Evolutionary conservation across 1,140 invertebrate species (phyloP).

Genomic region (Battus philenor): DNA sequence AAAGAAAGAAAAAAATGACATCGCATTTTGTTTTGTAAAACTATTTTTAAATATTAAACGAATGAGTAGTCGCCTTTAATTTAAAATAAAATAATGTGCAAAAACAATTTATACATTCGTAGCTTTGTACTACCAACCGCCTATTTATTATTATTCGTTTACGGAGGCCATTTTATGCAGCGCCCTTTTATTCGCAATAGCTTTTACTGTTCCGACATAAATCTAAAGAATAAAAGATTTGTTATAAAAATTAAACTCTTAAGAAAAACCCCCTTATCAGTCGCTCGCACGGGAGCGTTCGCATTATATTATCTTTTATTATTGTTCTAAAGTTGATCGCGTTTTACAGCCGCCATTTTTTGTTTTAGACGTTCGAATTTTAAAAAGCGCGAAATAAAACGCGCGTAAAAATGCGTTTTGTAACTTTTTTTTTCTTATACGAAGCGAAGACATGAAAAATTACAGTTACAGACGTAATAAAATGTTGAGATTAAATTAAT

Average conservation of each 20-base stretch:
- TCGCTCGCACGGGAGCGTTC: constrained; percentile 32
- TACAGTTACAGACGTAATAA: constrained; percentile 28
- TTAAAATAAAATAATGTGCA: too few species aligned
- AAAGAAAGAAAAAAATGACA: too few species aligned
- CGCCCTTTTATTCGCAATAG: constrained; percentile 39
- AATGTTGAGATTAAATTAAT: constrained; percentile 17
- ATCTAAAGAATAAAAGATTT: constrained; percentile 52
- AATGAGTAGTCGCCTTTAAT: too few species aligned
- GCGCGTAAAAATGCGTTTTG: constrained; percentile 40
- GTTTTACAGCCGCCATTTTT: constrained; percentile 38
- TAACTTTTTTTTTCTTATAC: constrained; percentile 41
- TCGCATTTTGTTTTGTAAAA: too few species aligned
- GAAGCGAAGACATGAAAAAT: constrained; percentile 28
- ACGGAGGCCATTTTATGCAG: constrained; percentile 45
- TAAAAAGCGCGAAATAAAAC: constrained; percentile 52
- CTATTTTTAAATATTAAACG: too few species aligned
- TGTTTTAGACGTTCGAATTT: constrained; percentile 56
- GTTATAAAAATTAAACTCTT: constrained; percentile 64
- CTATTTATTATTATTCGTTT: constrained; percentile 46
- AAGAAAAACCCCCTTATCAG: constrained; percentile 51
- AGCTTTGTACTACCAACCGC: constrained; percentile 19
- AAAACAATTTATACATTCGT: constrained; percentile 1
- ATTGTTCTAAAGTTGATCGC: constrained; percentile 43
- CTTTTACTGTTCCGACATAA: constrained; percentile 53
- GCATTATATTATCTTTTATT: constrained; percentile 58